Evolutionary conservation across 1,140 invertebrate species (phyloP), one percentile per base, ranked within the genome.

Genomic region (Caenorhabditis remanei): DNA sequence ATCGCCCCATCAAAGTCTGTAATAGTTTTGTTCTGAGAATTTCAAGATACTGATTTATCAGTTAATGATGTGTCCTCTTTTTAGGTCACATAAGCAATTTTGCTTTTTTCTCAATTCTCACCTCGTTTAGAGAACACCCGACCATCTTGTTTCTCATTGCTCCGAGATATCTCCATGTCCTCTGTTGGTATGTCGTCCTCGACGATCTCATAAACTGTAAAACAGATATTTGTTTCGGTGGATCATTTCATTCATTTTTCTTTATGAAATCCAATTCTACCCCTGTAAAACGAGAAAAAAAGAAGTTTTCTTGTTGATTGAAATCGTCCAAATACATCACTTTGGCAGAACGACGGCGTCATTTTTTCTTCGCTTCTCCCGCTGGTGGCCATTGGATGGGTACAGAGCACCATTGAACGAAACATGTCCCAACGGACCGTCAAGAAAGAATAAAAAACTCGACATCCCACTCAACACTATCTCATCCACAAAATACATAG

Each of bases 1-100:
- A 87, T 87, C 41, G 86, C 50, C 40, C 85, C 85, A 79, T 85
- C 85, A 40, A 85, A 55, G 65, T 85, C 85, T 85, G 46, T 43
- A 85, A 79, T 24, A 75, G 14, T 21, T 65, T 65, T 8, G 9
- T 65, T 11, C 8, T n/a, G 21, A n/a, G 14, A 58, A 7, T 58
- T 5, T 21, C 13, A 58, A 32, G 32, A 8, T 11, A 9, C n/a
- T n/a, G n/a, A 2, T 32, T 32, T 3, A 2, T 32, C 24, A 53
- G 50, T 3, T 11, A 1, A 50, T 50, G 32, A 1, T 32, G 32
- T 32, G 32, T 32, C 1, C 32, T 1, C 1, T 32, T 32, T 32
- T 32, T 32, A 1, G 32, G 32, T 32, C 32, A 32, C 32, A 32
- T 1, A 32, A 32, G 32, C 2, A 32, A 32, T 32, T 32, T 32